phyloP scores from a whole-genome alignment of 2,888 invertebrate genomes.

The Lepidocyrtinus sp. region DNA sequence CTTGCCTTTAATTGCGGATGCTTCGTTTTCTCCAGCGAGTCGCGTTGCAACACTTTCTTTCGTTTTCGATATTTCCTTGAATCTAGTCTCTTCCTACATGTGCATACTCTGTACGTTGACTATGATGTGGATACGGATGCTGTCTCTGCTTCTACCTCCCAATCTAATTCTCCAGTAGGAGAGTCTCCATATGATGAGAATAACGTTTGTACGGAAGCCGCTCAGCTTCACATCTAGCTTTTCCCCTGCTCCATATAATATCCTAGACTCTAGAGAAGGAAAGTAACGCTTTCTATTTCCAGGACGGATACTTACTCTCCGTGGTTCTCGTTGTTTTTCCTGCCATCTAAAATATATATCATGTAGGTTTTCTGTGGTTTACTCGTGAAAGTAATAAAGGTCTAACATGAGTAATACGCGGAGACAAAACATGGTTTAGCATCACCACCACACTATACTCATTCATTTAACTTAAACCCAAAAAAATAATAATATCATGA shows the following conservation, averaged over 20 bases:
- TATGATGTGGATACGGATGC: constrained; percentile 2
- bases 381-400: constrained; percentile 6
- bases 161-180: too few species aligned
- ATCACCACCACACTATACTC: too few species aligned
- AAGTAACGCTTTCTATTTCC: too few species aligned
- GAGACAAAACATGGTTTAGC: not conserved
- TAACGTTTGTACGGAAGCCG: too few species aligned
- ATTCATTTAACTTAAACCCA: too few species aligned
- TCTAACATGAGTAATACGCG: not conserved
- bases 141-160: not conserved
- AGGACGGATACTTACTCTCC: not conserved
- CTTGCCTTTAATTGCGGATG: too few species aligned
- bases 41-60: constrained; percentile 4
- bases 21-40: too few species aligned
- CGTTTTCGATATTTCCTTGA: not conserved
- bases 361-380: not conserved
- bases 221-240: too few species aligned
- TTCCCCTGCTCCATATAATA: too few species aligned
- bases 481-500: too few species aligned
- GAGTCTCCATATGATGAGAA: too few species aligned
- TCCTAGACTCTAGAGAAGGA: too few species aligned
- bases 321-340: constrained; percentile 6
- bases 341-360: not conserved
- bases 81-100: not conserved
- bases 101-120: not conserved